phyloP scores from a whole-genome alignment of 2,113 vertebrate genomes.

The Gymnogyps californianus region DNA sequence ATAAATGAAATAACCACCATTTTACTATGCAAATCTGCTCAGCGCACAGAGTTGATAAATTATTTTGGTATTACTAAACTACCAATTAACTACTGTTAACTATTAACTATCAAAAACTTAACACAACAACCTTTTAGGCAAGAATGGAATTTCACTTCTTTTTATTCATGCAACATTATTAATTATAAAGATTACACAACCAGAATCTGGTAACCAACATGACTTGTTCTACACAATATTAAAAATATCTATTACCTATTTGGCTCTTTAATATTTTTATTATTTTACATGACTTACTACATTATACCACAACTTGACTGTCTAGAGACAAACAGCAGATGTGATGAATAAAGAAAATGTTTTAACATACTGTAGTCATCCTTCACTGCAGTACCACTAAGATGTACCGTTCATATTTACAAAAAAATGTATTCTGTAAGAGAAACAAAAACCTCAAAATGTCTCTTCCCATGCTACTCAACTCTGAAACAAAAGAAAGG shows the following conservation, averaged over 20 bases:
- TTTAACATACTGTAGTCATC: neutral
- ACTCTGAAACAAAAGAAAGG: slow-evolving; percentile 19
- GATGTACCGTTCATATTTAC: neutral
- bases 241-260: neutral
- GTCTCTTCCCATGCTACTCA: neutral
- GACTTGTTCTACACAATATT: neutral
- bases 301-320: neutral
- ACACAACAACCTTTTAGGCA: neutral
- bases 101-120: neutral
- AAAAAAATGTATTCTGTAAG: neutral
- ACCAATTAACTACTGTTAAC: neutral
- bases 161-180: neutral
- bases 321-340: neutral
- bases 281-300: too few species aligned
- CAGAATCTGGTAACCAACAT: neutral
- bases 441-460: neutral
- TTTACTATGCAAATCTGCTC: neutral
- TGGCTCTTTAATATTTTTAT: neutral
- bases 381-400: neutral
- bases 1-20: neutral
- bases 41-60: neutral
- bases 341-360: neutral
- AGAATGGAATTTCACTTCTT: neutral
- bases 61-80: neutral
- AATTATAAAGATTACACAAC: neutral